Evolutionary conservation across 2,888 invertebrate species (phyloP), one percentile per base, ranked within the genome.

Genomic region (Nebria salina): DNA sequence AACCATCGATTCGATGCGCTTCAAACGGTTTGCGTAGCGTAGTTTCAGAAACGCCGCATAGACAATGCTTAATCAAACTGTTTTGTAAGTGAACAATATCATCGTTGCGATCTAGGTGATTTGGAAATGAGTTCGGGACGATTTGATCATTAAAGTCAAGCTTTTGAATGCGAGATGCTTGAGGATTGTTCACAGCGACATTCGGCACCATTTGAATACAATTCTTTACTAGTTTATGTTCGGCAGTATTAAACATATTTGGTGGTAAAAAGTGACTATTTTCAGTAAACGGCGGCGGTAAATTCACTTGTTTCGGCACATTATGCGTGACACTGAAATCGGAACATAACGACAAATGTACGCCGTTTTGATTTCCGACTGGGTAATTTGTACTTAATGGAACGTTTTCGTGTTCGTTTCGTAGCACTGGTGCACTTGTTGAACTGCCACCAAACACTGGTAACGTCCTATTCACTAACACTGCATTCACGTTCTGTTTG

Each of bases 21-120:
- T 93, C 93, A 86, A 96, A 95, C 0, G 95, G 93, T 86, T 93
- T 93, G 4, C 93, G 90, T 70, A 96, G 87, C 82, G 92, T 91
- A 85, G 92, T 91, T 85, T 95, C 95, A 26, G 94, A 92, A 83
- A 95, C 92, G 41, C 93, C 92, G 89, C 96, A 96, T 83, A 96
- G 90, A 87, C 96, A 96, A 87, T 95, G 95, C 75, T 93, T 93
- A 70, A 95, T 92, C 73, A 96, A 89, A 76, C 91, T 92, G 85
- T 91, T 91, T 86, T 94, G 94, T 76, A 95, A 90, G 82, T 90
- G 89, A 83, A 92, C 90, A 72, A 93, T 88, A 83, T 93, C 92
- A 84, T 85, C 91, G 85, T 68, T 91, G 84, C 86, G 89, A 89
- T 81, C 70, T 1, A 20, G 25, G 42, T 25, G 64, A n/a, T 54